These are phyloP conservation scores for Drosophila insularis DNA, from an alignment of 1,140 invertebrate genomes.

Conservation along the genomic window DNA sequence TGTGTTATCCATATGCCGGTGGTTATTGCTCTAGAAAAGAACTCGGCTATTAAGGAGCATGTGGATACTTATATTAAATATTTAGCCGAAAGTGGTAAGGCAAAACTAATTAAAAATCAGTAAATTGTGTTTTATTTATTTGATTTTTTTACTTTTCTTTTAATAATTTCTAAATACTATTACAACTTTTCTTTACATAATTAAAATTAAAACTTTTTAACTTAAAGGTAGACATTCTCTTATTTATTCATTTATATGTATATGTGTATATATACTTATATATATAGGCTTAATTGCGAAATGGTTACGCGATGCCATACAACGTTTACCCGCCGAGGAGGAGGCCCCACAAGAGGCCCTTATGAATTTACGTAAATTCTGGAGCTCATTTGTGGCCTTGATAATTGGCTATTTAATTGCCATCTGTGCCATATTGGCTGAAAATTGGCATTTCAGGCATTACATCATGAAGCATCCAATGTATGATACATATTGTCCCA, in stretches of 20 bases:
- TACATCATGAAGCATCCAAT: slow-evolving; percentile 86
- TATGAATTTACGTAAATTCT: slow-evolving; percentile 89
- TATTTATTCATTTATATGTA: too few relatives aligned
- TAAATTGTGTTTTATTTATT: too few relatives aligned
- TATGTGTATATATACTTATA: slow-evolving; percentile 12
- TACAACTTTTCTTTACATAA: too few relatives aligned
- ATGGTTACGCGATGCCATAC: slow-evolving; percentile 90
- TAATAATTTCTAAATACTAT: too few relatives aligned
- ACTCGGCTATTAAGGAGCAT: slow-evolving; percentile 89
- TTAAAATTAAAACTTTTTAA: too few relatives aligned
- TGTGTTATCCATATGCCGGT: slow-evolving; percentile 91
- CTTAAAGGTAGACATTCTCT: too few relatives aligned
- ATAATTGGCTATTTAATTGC: slow-evolving; percentile 87
- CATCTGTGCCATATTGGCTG: slow-evolving; percentile 84
- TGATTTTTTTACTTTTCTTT: too few relatives aligned
- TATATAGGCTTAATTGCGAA: slow-evolving; percentile 86
- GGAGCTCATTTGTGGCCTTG: slow-evolving; percentile 88
- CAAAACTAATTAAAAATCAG: neutral
- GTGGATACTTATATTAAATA: slow-evolving; percentile 87
- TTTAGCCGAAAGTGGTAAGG: slow-evolving; percentile 87
- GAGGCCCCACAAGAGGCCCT: slow-evolving; percentile 85
- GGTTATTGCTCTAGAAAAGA: slow-evolving; percentile 90
- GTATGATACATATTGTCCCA: slow-evolving; percentile 87
- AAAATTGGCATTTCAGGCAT: slow-evolving; percentile 87
- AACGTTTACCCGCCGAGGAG: slow-evolving; percentile 82